Evolutionary conservation across 2,797 vertebrate genomes (phyloP).

Genomic region (Megalops cyprinoides): DNA sequence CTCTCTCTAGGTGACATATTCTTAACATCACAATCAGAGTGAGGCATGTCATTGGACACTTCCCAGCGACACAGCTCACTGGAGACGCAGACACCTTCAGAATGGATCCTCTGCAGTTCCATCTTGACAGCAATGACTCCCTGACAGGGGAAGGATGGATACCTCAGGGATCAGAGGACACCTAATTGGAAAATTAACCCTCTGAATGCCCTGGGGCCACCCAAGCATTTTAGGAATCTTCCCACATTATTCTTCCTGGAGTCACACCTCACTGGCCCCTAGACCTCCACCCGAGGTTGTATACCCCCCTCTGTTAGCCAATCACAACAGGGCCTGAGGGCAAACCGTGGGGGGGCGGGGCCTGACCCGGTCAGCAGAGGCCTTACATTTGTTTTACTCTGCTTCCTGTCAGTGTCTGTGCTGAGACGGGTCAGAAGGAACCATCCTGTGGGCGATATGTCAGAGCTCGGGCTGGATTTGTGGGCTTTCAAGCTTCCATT

Average conservation of each 20-base stretch:
- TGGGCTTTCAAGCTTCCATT: background rate
- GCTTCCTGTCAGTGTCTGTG: conserved; percentile 19
- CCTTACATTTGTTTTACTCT: conserved; percentile 20
- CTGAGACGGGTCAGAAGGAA: background rate
- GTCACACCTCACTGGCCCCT: background rate
- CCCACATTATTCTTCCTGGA: conserved; percentile 23
- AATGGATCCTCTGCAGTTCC: background rate
- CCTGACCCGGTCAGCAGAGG: conserved; percentile 13
- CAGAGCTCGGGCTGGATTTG: background rate
- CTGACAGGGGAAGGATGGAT: background rate
- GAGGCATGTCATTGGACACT: too few relatives aligned
- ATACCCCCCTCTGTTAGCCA: background rate
- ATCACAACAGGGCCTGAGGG: conserved; percentile 19
- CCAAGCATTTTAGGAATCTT: conserved; percentile 7
- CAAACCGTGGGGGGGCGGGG: background rate
- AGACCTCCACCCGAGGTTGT: background rate
- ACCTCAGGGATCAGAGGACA: conserved; percentile 2
- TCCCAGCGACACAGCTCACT: background rate
- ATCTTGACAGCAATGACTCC: background rate
- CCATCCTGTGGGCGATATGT: background rate
- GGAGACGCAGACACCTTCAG: background rate
- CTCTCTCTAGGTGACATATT: background rate
- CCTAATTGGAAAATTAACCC: conserved; percentile 27
- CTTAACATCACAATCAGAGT: background rate
- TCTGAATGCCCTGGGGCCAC: background rate